Evolutionary conservation across 2,797 vertebrate genomes (phyloP).

Genomic region (Sebastes iracundus): DNA sequence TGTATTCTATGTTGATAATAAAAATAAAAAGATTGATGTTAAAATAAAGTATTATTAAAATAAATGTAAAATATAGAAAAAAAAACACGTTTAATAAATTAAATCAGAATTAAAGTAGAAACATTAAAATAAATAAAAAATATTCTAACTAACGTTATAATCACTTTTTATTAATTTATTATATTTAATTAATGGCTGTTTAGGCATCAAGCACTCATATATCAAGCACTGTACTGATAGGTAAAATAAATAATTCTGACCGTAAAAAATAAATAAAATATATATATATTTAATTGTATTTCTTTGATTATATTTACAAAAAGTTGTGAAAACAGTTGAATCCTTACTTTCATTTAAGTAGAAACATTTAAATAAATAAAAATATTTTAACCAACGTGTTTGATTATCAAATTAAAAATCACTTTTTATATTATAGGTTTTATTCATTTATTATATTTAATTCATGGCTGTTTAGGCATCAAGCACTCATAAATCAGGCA

Average conservation of each 20-base stretch:
- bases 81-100: neutral
- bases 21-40: rapidly evolving
- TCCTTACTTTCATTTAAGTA: neutral
- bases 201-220: no score
- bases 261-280: neutral
- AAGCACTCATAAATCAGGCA: neutral
- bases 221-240: neutral
- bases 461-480: neutral
- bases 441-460: neutral
- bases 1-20: no score
- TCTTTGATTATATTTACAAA: constrained; percentile 61
- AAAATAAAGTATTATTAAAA: neutral
- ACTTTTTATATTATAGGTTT: neutral
- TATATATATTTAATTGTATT: neutral
- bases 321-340: constrained; percentile 39
- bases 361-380: neutral
- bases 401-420: neutral
- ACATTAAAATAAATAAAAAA: neutral
- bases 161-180: neutral
- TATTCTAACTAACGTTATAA: neutral
- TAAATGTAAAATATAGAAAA: neutral
- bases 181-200: no score
- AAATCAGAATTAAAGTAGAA: neutral
- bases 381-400: neutral
- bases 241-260: neutral